Percentiles rank a stretch among this genome's conserved stretches.
These are phyloP conservation scores for Microtus montanus DNA, from an alignment of 2,113 vertebrate species.

Conservation along the genomic window DNA sequence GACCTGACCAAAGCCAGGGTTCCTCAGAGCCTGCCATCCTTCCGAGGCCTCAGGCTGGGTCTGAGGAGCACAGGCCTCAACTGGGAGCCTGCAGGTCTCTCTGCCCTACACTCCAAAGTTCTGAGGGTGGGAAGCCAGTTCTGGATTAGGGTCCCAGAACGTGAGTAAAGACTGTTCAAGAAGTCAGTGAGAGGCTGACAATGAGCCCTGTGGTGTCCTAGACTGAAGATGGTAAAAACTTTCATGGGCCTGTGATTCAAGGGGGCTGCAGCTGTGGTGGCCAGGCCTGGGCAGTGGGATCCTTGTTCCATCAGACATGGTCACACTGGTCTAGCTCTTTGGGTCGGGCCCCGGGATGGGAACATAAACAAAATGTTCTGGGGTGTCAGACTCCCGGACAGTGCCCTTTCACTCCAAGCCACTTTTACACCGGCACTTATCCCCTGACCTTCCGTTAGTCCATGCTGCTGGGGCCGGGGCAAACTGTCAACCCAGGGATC, in stretches of 20 bases:
- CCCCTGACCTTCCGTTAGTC: rapidly evolving
- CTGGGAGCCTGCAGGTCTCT: not conserved
- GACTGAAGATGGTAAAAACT: not conserved
- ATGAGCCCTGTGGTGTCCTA: not conserved
- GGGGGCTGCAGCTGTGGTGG: not conserved
- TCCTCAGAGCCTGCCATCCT: not conserved
- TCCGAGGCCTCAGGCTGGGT: not conserved
- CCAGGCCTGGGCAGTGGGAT: not conserved
- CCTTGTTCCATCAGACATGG: not conserved
- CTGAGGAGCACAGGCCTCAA: rapidly evolving
- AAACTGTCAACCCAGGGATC: not conserved
- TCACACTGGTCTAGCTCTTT: not conserved
- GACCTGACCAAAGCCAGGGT: not conserved
- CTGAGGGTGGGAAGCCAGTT: not conserved
- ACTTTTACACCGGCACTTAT: rapidly evolving
- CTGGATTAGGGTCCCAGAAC: too few species aligned
- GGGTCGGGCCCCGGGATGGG: rapidly evolving
- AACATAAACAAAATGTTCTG: rapidly evolving
- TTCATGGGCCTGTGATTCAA: not conserved
- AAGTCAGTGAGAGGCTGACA: too few species aligned
- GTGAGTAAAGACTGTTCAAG: not conserved
- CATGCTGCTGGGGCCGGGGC: not conserved
- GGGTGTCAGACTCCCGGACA: not conserved
- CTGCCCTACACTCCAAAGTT: not conserved
- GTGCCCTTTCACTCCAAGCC: too few species aligned